A percentile compares a stretch with the other conserved stretches of the same genome.
phyloP scores from a whole-genome alignment of 2,797 vertebrate species.

The Sebastes hopkinsi region DNA sequence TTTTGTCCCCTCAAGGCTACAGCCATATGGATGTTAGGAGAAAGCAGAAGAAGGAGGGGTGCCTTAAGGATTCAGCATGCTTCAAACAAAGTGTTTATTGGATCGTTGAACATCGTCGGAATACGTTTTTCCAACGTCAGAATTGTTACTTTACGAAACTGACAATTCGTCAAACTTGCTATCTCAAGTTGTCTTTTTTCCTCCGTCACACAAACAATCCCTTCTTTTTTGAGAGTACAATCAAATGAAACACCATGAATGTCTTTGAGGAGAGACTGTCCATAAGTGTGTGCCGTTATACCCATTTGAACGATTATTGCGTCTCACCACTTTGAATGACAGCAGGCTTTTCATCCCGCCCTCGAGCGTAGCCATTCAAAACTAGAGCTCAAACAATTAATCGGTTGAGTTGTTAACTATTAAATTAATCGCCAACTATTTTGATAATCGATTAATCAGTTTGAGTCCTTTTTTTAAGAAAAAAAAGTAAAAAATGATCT shows the following conservation, averaged over 20 bases:
- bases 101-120: neutral
- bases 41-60: slow-evolving; percentile 41
- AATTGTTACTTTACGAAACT: slow-evolving; percentile 1
- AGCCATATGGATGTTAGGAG: slow-evolving; percentile 51
- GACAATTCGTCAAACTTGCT: neutral
- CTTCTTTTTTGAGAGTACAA: neutral
- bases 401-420: too few relatives aligned
- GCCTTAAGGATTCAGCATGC: slow-evolving; percentile 11
- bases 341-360: neutral
- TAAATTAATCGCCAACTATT: too few relatives aligned
- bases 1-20: slow-evolving; percentile 48
- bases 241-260: neutral
- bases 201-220: neutral
- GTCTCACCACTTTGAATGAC: neutral
- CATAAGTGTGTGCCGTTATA: neutral
- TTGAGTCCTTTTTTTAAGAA: too few relatives aligned
- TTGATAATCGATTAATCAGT: too few relatives aligned
- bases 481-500: too few relatives aligned
- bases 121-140: neutral
- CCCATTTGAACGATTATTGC: neutral
- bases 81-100: slow-evolving; percentile 1
- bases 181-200: neutral
- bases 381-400: too few relatives aligned
- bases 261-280: neutral
- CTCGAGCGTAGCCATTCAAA: neutral